Conservation (phyloP, 2,113 vertebrate species). For the Empidonax alnorum region DNA sequence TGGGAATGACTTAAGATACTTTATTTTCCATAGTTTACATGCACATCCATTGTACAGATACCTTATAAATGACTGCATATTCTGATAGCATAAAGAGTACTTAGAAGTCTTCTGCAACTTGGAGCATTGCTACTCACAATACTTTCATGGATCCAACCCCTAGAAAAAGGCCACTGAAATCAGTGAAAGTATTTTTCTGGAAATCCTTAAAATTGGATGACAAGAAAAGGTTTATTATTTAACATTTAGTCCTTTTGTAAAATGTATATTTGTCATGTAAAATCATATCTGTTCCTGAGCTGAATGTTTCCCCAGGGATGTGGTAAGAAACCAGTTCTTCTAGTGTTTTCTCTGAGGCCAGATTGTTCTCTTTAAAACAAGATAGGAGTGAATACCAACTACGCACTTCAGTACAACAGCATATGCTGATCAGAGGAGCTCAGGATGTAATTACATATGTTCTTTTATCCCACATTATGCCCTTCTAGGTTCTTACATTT, state of each 20-base stretch:
- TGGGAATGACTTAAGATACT: background rate
- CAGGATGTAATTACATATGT: background rate
- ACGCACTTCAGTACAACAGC: background rate
- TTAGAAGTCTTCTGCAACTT: background rate
- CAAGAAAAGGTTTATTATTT: background rate
- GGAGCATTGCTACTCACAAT: background rate
- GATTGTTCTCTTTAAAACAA: background rate
- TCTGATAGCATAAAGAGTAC: background rate
- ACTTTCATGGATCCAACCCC: background rate
- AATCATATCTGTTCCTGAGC: background rate
- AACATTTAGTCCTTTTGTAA: background rate
- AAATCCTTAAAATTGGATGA: background rate
- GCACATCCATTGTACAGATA: background rate
- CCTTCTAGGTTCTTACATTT: background rate
- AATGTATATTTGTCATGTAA: background rate
- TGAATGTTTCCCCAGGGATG: background rate
- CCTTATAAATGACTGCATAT: background rate
- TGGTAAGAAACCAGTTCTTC: background rate
- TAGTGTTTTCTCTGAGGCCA: background rate
- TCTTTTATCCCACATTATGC: background rate
- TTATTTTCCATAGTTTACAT: background rate
- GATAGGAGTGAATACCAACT: background rate
- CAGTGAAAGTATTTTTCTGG: background rate
- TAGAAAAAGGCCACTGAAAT: background rate
- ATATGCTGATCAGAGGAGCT: background rate